A percentile compares a stretch with the other conserved stretches of the same genome.
phyloP scores from a whole-genome alignment of 2,113 vertebrate genomes.

The Herpailurus yagouaroundi region DNA sequence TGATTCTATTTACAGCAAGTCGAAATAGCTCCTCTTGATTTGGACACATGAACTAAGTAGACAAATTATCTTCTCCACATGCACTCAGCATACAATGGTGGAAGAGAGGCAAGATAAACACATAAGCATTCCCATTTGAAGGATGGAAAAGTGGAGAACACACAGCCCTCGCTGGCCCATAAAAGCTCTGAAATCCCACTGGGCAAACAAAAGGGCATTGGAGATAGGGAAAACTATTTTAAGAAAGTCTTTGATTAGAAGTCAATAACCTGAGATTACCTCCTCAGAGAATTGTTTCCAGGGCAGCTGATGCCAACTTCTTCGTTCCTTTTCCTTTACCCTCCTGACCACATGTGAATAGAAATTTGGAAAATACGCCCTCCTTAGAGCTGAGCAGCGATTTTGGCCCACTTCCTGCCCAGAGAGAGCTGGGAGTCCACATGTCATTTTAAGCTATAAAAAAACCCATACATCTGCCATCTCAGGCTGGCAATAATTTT shows the following conservation, averaged over 20 bases:
- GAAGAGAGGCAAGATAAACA: neutral
- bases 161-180: neutral
- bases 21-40: neutral
- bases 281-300: neutral
- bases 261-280: too few species aligned
- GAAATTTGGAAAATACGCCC: neutral
- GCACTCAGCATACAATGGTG: neutral
- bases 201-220: fast-evolving
- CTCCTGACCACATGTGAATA: too few species aligned
- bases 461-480: neutral
- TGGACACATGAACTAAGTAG: neutral
- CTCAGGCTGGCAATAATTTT: neutral
- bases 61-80: neutral
- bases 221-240: neutral
- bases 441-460: neutral
- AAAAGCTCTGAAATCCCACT: too few species aligned
- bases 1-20: neutral
- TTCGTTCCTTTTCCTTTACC: neutral
- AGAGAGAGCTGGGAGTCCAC: neutral
- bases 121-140: neutral
- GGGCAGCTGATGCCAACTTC: neutral
- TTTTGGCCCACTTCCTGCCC: neutral
- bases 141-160: neutral
- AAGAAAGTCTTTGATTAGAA: neutral
- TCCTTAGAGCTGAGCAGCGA: neutral